A percentile compares a stretch with the other conserved stretches of the same genome.
Conservation (phyloP, 2,113 vertebrate genomes). For the Ochotona princeps region DNA sequence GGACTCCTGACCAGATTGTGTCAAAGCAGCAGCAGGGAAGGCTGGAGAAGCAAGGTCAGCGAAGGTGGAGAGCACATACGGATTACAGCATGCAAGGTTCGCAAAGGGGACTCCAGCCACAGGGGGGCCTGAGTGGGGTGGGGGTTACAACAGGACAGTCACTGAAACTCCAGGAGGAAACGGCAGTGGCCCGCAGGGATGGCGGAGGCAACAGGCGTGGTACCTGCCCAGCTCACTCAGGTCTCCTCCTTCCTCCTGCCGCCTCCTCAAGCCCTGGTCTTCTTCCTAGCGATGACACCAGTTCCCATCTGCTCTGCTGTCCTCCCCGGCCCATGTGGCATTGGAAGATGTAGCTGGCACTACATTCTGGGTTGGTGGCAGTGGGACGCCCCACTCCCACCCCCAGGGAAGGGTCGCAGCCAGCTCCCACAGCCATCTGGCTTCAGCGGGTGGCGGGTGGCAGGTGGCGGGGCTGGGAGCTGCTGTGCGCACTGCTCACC, state of each 20-base stretch:
- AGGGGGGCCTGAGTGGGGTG: background rate
- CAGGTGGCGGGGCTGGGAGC: background rate
- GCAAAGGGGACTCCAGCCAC: background rate
- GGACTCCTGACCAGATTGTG: background rate
- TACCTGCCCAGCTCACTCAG: background rate
- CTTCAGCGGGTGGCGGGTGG: background rate
- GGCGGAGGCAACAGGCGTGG: background rate
- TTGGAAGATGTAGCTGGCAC: background rate
- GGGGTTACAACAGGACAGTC: background rate
- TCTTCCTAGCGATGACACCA: background rate
- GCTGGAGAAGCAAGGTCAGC: no score
- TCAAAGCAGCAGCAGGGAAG: background rate
- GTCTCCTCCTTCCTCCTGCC: fast-evolving
- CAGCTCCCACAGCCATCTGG: background rate
- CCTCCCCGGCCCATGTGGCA: background rate
- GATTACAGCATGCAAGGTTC: no score
- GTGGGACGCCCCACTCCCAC: background rate
- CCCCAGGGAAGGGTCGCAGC: background rate
- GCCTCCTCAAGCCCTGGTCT: background rate
- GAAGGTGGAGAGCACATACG: no score
- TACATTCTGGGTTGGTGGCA: background rate
- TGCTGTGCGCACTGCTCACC: background rate
- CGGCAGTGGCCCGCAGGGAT: background rate
- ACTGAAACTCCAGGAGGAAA: background rate
- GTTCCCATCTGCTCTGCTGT: background rate